phyloP scores from a whole-genome alignment of 2,797 vertebrate genomes.

The Schizopygopsis malacanthus region DNA sequence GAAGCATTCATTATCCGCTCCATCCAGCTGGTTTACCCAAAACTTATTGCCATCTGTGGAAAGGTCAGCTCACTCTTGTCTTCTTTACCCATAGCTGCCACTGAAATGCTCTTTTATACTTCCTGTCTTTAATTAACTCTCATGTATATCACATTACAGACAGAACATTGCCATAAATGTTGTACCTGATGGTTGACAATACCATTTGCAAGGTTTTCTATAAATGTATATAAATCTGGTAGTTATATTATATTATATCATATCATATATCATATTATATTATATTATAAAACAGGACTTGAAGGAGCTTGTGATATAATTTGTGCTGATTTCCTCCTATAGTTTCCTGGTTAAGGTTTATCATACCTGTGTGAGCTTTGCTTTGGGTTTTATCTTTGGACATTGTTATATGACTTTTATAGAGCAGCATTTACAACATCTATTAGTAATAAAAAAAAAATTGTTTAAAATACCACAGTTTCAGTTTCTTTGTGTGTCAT shows the following conservation, averaged over 20 bases:
- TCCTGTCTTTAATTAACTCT: constrained; percentile 22
- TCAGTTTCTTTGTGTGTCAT: neutral
- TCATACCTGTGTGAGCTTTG: neutral
- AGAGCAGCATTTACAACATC: neutral
- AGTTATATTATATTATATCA: neutral
- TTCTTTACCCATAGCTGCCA: constrained; percentile 14
- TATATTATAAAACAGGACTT: neutral
- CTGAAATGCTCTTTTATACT: constrained; percentile 27
- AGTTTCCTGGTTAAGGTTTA: neutral
- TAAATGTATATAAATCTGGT: neutral
- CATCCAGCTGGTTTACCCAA: constrained; percentile 29
- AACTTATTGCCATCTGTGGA: constrained; percentile 61
- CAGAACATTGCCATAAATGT: constrained; percentile 4
- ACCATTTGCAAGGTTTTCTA: neutral
- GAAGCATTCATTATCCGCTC: constrained; percentile 34
- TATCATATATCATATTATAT: no score
- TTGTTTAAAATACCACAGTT: neutral
- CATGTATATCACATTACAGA: constrained; percentile 38
- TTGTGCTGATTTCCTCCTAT: neutral
- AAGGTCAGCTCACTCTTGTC: constrained; percentile 51
- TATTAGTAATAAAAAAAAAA: neutral
- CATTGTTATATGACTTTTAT: neutral
- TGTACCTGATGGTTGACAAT: neutral
- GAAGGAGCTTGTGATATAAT: neutral
- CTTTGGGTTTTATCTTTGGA: neutral